A percentile compares a stretch with the other conserved stretches of the same genome.
Evolutionary conservation across 2,797 vertebrate species (phyloP).

Genomic region (Lophotriccus pileatus): DNA sequence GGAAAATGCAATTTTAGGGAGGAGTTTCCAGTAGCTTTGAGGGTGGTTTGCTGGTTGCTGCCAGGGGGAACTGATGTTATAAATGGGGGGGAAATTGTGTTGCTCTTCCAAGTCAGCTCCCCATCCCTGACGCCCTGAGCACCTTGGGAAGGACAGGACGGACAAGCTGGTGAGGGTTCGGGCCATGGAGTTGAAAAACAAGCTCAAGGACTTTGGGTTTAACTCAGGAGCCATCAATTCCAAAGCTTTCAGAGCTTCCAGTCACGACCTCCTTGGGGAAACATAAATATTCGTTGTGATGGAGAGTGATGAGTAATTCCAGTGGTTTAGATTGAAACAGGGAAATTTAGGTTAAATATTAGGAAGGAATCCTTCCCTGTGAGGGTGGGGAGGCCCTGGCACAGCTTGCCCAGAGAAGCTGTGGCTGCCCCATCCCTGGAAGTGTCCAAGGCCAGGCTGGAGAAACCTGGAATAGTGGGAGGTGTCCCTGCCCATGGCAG

Average conservation of each 20-base stretch:
- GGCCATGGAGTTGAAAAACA: not conserved
- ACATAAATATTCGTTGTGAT: not conserved
- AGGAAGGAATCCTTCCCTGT: not conserved
- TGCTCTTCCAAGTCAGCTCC: not conserved
- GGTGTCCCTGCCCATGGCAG: not conserved
- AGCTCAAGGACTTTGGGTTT: not conserved
- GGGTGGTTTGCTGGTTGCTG: not conserved
- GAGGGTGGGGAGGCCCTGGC: not conserved
- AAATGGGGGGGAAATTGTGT: not conserved
- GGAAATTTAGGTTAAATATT: not conserved
- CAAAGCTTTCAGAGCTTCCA: not conserved
- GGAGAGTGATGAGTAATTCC: not conserved
- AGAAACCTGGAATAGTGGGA: not conserved
- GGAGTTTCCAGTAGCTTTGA: not conserved
- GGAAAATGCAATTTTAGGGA: not conserved
- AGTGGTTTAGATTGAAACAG: not conserved
- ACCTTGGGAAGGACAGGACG: not conserved
- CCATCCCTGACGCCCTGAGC: too few species aligned
- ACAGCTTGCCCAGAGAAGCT: not conserved
- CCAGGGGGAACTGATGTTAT: not conserved
- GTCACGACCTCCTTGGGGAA: not conserved
- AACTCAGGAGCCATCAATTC: not conserved
- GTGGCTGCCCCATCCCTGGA: not conserved
- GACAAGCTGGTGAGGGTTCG: not conserved
- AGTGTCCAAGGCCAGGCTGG: not conserved